Conservation (phyloP, 2,888 invertebrate genomes). For the Taphrorychus bicolor region DNA sequence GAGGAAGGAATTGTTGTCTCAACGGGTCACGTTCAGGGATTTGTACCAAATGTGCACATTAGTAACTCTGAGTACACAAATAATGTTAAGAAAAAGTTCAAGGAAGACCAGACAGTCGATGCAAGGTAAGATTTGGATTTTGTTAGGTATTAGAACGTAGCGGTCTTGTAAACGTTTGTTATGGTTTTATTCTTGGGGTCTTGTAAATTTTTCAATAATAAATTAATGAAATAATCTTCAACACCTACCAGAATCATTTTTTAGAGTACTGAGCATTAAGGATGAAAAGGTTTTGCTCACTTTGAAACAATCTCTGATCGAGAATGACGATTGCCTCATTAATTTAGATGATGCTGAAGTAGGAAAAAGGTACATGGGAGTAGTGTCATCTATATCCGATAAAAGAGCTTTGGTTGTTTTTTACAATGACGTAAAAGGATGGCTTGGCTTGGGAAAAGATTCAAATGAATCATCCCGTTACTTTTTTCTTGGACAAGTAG, state of each 20-base stretch:
- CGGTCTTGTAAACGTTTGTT: neutral
- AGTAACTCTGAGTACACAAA: slow-evolving; percentile 60
- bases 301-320: slow-evolving; percentile 70
- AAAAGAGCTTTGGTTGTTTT: slow-evolving; percentile 66
- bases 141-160: too few species aligned
- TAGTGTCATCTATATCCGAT: slow-evolving; percentile 62
- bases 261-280: slow-evolving; percentile 63
- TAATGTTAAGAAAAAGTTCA: slow-evolving; percentile 63
- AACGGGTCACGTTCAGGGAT: slow-evolving; percentile 66
- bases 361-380: slow-evolving; percentile 65
- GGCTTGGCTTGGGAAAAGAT: slow-evolving; percentile 49
- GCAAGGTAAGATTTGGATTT: slow-evolving; percentile 58
- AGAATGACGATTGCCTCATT: slow-evolving; percentile 63
- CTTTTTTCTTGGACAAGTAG: slow-evolving; percentile 69
- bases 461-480: slow-evolving; percentile 57
- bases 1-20: slow-evolving; percentile 62
- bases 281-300: slow-evolving; percentile 65
- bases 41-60: slow-evolving; percentile 67
- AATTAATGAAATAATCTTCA: too few species aligned
- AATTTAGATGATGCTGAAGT: slow-evolving; percentile 62
- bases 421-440: slow-evolving; percentile 66
- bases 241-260: too few species aligned
- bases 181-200: too few species aligned
- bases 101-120: slow-evolving; percentile 64
- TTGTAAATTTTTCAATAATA: too few species aligned